Evolutionary conservation across 2,888 invertebrate genomes (phyloP), one percentile per base, ranked within the genome.

Genomic region (Euzetes globulus): DNA sequence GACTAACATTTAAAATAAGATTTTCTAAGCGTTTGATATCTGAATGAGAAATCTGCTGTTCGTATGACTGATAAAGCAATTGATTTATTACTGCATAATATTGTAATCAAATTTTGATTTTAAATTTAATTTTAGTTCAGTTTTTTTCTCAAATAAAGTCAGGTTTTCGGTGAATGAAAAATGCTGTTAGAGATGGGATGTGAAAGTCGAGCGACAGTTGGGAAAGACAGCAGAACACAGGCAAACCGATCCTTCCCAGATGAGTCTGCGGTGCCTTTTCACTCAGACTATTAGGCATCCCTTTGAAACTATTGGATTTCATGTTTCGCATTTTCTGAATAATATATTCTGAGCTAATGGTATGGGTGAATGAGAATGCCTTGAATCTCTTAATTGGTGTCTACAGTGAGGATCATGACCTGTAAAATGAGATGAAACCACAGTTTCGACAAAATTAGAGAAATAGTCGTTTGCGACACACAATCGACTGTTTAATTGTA

Each of bases 281-380:
- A 60, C 60, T 60, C 50, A 3, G 29, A 5, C 60, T 60, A 60
- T 60, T 60, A 60, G 27, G 17, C 15, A 60, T 60, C 60, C 60
- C 60, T 60, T 29, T 60, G 60, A 60, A 60, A 60, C 25, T 60
- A 60, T 60, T 60, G 17, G 25, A 60, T 60, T 60, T 27, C 60
- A 27, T 25, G 60, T 60, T 19, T 50, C 50, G n/a, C n/a, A 19
- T 50, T 50, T 50, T 50, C 11, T 6, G 60, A 17, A 25, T 60
- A 60, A 60, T 60, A 60, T 60, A 60, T 15, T 27, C 17, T 27
- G 13, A 29, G 60, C 6, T 4, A 27, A 17, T 27, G 3, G 17
- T 60, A 5, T 29, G 15, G 3, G 13, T 60, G 15, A 60, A 6
- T 27, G 29, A 25, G 5, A 19, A 19, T 50, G 4, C 19, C n/a